These are phyloP conservation scores for Ochropleura leucogaster DNA, from an alignment of 2,888 invertebrate species.

Conservation along the genomic window DNA sequence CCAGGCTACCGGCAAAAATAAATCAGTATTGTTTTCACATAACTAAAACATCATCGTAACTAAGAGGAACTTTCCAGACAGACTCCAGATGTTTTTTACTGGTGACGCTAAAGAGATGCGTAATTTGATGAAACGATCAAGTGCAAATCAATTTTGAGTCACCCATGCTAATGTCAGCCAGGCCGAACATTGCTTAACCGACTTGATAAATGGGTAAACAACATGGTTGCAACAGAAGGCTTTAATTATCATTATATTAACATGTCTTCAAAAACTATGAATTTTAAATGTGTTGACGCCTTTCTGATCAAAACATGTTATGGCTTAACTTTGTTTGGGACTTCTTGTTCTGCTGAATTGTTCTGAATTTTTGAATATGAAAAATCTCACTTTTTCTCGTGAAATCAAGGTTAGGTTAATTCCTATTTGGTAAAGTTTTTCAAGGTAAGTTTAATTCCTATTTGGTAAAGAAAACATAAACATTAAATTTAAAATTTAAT, in stretches of 20 bases:
- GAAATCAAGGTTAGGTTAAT: neutral
- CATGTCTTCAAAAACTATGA: conserved; percentile 36
- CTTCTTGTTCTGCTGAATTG: neutral
- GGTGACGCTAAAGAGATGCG: conserved; percentile 5
- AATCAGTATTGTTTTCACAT: neutral
- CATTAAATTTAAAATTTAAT: too few species aligned
- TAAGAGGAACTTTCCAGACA: conserved; percentile 10
- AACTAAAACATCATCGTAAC: neutral
- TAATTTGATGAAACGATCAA: conserved; percentile 16
- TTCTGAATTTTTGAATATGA: neutral
- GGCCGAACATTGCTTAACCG: conserved; percentile 42
- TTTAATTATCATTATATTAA: conserved; percentile 53
- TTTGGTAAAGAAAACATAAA: too few species aligned
- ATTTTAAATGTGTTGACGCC: conserved; percentile 23
- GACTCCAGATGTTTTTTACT: conserved; percentile 10
- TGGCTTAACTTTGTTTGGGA: neutral
- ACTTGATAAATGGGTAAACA: conserved; percentile 45
- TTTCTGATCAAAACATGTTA: conserved; percentile 30
- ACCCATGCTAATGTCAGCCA: conserved; percentile 24
- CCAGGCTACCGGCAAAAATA: neutral
- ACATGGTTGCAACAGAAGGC: conserved; percentile 51
- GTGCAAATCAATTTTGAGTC: conserved; percentile 27
- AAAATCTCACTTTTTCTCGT: neutral
- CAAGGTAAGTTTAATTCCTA: too few species aligned
- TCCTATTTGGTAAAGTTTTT: neutral